Conservation (phyloP, 2,797 vertebrate species). For the Euthynnus affinis region DNA sequence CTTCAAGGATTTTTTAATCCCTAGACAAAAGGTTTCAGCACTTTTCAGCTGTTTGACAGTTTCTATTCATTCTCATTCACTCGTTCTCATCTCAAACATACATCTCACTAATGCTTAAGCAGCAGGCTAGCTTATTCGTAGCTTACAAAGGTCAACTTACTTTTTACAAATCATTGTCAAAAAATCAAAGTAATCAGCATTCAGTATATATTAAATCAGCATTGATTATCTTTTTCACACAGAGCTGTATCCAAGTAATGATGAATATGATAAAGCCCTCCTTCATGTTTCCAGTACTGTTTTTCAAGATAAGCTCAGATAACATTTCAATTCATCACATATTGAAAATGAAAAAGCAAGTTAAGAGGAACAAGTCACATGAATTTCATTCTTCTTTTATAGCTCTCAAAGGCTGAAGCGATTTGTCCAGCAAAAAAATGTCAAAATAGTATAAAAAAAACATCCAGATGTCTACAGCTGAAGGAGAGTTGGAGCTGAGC, state of each 20-base stretch:
- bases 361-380: conserved; percentile 60
- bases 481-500: conserved; percentile 63
- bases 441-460: conserved; percentile 79
- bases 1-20: conserved; percentile 77
- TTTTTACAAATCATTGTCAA: conserved; percentile 86
- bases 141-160: conserved; percentile 83
- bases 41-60: conserved; percentile 60
- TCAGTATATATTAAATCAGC: conserved; percentile 85
- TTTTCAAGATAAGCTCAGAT: conserved; percentile 66
- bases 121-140: conserved; percentile 84
- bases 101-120: conserved; percentile 79
- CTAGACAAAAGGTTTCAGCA: conserved; percentile 65
- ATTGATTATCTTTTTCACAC: conserved; percentile 75
- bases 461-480: conserved; percentile 84
- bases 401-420: conserved; percentile 68
- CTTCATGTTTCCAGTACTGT: conserved; percentile 76
- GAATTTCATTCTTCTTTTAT: conserved; percentile 74
- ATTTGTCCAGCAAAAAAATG: conserved; percentile 81
- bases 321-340: conserved; percentile 69
- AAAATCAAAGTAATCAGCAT: conserved; percentile 78
- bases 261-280: conserved; percentile 77
- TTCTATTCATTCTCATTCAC: conserved; percentile 67
- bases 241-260: conserved; percentile 69
- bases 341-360: conserved; percentile 68
- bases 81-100: conserved; percentile 73